phyloP scores from a whole-genome alignment of 2,113 vertebrate genomes.

The Thermophis baileyi region DNA sequence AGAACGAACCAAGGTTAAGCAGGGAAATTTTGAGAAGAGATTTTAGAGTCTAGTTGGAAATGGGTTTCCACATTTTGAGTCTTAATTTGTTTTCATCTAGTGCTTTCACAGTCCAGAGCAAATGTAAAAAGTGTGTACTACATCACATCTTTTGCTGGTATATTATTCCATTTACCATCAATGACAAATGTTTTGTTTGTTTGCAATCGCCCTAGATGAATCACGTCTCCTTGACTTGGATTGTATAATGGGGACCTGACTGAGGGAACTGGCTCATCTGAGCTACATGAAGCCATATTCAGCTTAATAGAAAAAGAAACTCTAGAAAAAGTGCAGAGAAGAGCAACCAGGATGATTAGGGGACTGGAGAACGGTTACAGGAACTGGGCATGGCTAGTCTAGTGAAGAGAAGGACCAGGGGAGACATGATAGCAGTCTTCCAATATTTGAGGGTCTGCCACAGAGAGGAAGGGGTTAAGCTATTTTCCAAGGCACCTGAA shows the following conservation, averaged over 20 bases:
- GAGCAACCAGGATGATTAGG: no score
- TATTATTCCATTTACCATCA: neutral
- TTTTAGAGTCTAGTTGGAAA: neutral
- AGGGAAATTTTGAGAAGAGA: neutral
- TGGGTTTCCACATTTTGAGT: neutral
- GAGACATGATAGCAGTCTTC: no score
- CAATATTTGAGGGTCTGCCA: no score
- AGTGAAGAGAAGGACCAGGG: no score
- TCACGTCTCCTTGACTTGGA: neutral
- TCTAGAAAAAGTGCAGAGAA: no score
- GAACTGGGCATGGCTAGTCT: no score
- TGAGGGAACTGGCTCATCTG: neutral
- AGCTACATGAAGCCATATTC: neutral
- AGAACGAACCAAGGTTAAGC: neutral
- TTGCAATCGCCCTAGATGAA: neutral
- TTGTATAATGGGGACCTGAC: neutral
- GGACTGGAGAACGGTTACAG: no score
- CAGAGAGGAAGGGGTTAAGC: no score
- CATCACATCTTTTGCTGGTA: neutral
- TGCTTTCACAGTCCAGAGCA: neutral
- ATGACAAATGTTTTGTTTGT: neutral
- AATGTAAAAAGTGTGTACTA: neutral
- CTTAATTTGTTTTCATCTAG: neutral
- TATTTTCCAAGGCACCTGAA: no score
- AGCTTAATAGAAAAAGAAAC: neutral